Base-by-base conservation (phyloP, 1,140 invertebrate species). In the Euwallacea similis region DNA sequence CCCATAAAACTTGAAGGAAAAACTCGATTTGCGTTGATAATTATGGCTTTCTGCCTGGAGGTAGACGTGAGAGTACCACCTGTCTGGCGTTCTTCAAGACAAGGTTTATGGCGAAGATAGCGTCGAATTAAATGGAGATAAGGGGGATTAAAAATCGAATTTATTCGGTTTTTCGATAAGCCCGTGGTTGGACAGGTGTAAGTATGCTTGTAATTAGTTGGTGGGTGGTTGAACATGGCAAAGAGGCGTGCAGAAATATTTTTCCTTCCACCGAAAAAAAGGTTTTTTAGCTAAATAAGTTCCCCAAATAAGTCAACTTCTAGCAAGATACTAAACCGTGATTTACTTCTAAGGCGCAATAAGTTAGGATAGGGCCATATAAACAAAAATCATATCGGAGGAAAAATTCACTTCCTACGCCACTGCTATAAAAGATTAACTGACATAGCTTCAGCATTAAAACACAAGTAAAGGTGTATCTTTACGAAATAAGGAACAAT, bases 401-500 rank as follows among this genome's bases (percentile, higher is more conserved):
- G 4, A 33, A 2, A 33, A 33, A 33, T 33, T 2, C 2, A 50
- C 6, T 13, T 50, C 9, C 46, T 50, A 69, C 66, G 56, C 56
- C 66, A 69, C 56, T 69, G 66, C 6, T 9, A 3, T 21, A 60
- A 61, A n/a, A 43, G 66, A 69, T 69, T 69, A 69, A 7, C 21
- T 33, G 4, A 33, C 21, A 33, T 33, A 33, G 21, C 21, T 4
- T 33, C 56, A 42, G 41, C 66, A 69, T 69, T 69, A 61, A 69
- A 42, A 70, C 68, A 42, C 44, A 60, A 53, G 15, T 43, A 72
- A 72, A 62, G 70, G 64, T 66, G 69, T 67, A 72, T 62, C 61
- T 72, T 66, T 33, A 33, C 56, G 56, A 60, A 66, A 66, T 62
- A 72, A 66, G 55, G 41, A 72, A 72, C 64, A 72, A 72, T 72